A percentile compares a stretch with the other conserved stretches of the same genome.
Conservation (phyloP, 2,113 vertebrate genomes). For the Labeo catla region DNA sequence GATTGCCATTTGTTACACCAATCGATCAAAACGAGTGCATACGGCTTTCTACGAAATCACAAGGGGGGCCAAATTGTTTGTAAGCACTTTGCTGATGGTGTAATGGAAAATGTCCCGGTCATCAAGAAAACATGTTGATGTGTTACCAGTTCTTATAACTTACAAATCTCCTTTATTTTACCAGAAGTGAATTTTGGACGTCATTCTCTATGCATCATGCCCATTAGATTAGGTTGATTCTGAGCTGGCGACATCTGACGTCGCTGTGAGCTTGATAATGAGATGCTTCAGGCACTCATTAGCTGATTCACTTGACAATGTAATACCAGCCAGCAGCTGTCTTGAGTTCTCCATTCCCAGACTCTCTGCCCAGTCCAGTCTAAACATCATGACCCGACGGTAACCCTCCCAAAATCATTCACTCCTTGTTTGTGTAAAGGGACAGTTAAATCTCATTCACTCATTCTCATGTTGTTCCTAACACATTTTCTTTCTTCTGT, state of each 20-base stretch:
- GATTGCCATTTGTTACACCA: not conserved
- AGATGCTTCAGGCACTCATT: constrained; percentile 33
- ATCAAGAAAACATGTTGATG: constrained; percentile 10
- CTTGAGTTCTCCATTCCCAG: constrained; percentile 17
- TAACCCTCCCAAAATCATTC: not conserved
- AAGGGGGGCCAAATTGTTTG: not conserved
- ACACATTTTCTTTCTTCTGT: not conserved
- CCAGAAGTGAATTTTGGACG: not conserved
- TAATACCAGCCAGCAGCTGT: constrained; percentile 17
- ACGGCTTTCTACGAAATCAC: not conserved
- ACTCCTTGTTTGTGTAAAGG: not conserved
- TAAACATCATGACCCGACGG: not conserved
- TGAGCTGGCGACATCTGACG: constrained; percentile 24
- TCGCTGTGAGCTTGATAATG: constrained; percentile 38
- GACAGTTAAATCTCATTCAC: constrained; percentile 2
- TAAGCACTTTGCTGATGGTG: not conserved
- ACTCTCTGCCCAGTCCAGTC: constrained; percentile 16
- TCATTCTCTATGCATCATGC: constrained; percentile 3
- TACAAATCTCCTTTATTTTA: not conserved
- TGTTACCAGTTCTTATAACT: constrained; percentile 13
- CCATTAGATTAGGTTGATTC: constrained; percentile 42
- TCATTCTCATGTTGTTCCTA: not conserved
- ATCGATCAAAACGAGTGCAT: constrained; percentile 16
- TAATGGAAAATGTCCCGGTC: constrained; percentile 20
- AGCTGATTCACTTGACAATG: constrained; percentile 41